Conservation (phyloP, 2,888 invertebrate species). For the Synergus umbraculus region DNA sequence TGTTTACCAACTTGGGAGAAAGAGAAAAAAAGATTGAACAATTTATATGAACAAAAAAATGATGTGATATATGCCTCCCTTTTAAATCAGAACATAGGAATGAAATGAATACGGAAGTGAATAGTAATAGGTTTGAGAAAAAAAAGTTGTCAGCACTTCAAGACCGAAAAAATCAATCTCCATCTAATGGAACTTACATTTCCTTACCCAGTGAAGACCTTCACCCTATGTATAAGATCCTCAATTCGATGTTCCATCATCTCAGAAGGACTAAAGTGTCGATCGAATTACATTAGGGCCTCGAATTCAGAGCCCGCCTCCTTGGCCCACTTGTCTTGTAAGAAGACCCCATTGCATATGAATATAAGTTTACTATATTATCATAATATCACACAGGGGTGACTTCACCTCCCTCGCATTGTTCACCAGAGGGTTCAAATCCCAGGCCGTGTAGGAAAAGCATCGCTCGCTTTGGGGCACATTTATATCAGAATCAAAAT, state of each 20-base stretch:
- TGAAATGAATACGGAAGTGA: no score
- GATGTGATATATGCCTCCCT: no score
- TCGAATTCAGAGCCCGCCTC: conserved; percentile 49
- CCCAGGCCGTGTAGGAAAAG: conserved; percentile 51
- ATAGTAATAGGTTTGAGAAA: no score
- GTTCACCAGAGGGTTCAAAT: conserved; percentile 62
- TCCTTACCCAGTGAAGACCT: background rate
- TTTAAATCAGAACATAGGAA: no score
- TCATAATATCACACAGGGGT: conserved; percentile 69
- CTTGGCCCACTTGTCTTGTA: conserved; percentile 55
- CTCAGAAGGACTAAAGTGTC: conserved; percentile 62
- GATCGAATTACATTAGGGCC: conserved; percentile 67
- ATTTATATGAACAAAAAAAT: no score
- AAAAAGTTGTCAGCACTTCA: no score
- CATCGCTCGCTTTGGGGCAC: conserved; percentile 31
- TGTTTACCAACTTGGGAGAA: background rate
- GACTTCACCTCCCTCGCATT: conserved; percentile 59
- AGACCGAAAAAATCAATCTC: no score
- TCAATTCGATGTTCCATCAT: conserved; percentile 64
- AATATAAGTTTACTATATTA: conserved; percentile 72
- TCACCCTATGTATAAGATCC: conserved; percentile 3
- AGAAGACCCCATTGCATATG: conserved; percentile 67
- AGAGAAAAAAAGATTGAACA: background rate
- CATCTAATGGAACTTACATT: no score
- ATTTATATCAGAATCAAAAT: conserved; percentile 41